A percentile compares a stretch with the other conserved stretches of the same genome.
Conservation (phyloP, 1,140 invertebrate species). For the Octopus sinensis region DNA sequence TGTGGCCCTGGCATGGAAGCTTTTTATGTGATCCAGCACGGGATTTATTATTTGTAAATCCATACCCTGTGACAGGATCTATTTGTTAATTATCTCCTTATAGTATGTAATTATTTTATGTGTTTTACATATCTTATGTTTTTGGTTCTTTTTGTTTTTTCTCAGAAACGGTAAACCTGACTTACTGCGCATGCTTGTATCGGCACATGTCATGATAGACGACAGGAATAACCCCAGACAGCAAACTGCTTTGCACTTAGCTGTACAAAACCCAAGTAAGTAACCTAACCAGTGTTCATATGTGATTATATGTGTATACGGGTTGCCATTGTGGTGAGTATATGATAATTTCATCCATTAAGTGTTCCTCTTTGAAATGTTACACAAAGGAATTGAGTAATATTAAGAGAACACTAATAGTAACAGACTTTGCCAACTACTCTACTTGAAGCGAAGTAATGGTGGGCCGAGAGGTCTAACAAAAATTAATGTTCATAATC, state of each 20-base stretch:
- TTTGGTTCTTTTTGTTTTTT: background rate
- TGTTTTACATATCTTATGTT: no score
- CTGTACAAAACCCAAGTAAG: slow-evolving; percentile 33
- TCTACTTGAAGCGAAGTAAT: background rate
- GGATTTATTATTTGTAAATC: no score
- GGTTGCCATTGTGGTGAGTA: no score
- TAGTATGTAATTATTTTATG: no score
- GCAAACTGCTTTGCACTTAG: slow-evolving; percentile 53
- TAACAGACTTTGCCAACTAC: slow-evolving; percentile 10
- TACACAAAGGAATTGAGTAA: background rate
- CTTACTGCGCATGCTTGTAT: slow-evolving; percentile 38
- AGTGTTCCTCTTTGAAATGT: background rate
- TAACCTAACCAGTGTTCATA: background rate
- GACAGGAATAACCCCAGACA: slow-evolving; percentile 42
- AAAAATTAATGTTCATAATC: background rate
- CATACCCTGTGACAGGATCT: no score
- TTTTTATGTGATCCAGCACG: no score
- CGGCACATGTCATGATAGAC: slow-evolving; percentile 45
- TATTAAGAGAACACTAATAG: background rate
- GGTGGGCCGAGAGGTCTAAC: slow-evolving; percentile 5
- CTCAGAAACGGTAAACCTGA: slow-evolving; percentile 25
- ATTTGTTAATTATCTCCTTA: no score
- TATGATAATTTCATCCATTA: no score
- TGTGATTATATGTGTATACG: background rate
- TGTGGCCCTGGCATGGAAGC: no score